Conservation (phyloP, 2,888 invertebrate species). For the Diarsia dahlii region DNA sequence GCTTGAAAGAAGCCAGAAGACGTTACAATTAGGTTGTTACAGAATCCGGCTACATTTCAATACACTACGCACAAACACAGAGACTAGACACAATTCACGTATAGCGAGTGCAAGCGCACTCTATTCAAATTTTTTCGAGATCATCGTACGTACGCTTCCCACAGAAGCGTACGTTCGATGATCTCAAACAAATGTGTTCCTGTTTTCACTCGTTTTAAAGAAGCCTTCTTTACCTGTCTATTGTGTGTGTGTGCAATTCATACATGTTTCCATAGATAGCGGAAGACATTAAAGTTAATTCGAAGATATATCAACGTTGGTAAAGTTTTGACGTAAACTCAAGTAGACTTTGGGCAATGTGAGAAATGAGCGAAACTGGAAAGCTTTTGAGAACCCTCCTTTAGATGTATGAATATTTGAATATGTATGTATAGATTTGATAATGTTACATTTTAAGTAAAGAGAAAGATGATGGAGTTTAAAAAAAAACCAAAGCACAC, state of each 20-base stretch:
- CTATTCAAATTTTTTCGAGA: neutral
- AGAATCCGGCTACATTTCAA: too few species aligned
- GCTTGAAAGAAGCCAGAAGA: neutral
- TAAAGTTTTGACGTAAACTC: conserved; percentile 57
- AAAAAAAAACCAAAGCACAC: neutral
- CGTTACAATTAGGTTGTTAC: neutral
- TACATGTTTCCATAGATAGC: conserved; percentile 17
- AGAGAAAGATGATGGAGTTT: neutral
- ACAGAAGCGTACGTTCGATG: too few species aligned
- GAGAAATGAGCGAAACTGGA: conserved; percentile 38
- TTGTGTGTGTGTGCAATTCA: conserved; percentile 18
- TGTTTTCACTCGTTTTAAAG: neutral
- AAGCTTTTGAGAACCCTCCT: conserved; percentile 18
- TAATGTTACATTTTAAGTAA: neutral
- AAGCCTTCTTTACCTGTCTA: neutral
- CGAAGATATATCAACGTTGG: conserved; percentile 61
- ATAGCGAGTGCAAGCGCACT: neutral
- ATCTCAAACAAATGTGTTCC: neutral
- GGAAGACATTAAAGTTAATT: conserved; percentile 62
- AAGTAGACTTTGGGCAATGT: conserved; percentile 37
- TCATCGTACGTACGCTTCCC: neutral
- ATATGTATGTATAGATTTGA: neutral
- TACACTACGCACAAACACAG: neutral
- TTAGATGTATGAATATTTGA: neutral
- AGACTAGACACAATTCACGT: neutral